A percentile compares a stretch with the other conserved stretches of the same genome.
These are phyloP conservation scores for Misgurnus anguillicaudatus DNA, from an alignment of 2,113 vertebrate genomes.

Conservation along the genomic window DNA sequence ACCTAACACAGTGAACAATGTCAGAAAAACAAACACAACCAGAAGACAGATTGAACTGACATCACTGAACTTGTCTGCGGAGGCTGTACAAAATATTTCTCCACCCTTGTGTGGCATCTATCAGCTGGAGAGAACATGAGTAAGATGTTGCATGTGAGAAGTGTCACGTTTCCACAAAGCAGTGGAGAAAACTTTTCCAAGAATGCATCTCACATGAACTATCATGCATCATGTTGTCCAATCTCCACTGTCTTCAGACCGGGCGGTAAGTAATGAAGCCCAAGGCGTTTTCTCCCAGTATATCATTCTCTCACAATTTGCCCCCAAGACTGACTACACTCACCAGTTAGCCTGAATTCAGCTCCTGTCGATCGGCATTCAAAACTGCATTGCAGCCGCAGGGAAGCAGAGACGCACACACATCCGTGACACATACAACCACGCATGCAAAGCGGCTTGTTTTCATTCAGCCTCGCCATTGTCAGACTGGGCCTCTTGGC, in stretches of 20 bases:
- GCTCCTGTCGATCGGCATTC: conserved; percentile 34
- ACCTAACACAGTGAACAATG: not conserved
- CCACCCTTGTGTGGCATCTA: not conserved
- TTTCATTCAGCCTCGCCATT: conserved; percentile 7
- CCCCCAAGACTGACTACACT: conserved; percentile 35
- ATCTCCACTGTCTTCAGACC: no score
- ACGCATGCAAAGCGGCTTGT: not conserved
- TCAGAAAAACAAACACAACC: not conserved
- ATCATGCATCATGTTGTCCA: conserved; percentile 22
- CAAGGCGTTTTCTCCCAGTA: conserved; percentile 33
- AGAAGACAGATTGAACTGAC: no score
- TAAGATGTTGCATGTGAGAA: no score
- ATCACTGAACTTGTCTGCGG: not conserved
- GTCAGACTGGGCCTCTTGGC: not conserved
- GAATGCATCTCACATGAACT: conserved; percentile 40
- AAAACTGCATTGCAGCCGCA: conserved; percentile 6
- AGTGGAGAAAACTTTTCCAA: not conserved
- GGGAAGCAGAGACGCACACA: not conserved
- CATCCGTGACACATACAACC: not conserved
- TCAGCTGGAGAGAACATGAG: conserved; percentile 4
- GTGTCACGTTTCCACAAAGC: no score
- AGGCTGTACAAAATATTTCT: not conserved
- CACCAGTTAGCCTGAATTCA: conserved; percentile 46
- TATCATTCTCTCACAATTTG: conserved; percentile 32
- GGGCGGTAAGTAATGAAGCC: conserved; percentile 43